These are phyloP conservation scores for Drosophila melanosoma DNA, from an alignment of 2,888 invertebrate genomes.

Conservation along the genomic window DNA sequence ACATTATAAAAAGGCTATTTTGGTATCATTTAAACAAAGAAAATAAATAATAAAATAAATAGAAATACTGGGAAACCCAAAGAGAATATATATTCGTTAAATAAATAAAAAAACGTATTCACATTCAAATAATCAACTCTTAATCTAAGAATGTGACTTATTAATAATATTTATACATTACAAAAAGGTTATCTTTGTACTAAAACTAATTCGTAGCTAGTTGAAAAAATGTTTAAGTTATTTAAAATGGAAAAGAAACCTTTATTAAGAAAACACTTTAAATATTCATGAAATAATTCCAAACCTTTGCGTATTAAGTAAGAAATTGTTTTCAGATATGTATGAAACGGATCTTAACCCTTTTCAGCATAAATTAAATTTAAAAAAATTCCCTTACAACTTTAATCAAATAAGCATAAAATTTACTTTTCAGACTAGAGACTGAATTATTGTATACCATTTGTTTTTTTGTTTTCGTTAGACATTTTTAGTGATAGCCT, in stretches of 20 bases:
- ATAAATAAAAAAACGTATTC: too few relatives aligned
- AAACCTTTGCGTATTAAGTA: background rate
- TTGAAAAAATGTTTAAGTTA: background rate
- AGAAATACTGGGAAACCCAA: too few relatives aligned
- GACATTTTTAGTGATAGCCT: background rate
- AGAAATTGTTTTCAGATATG: background rate
- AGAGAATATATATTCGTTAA: too few relatives aligned
- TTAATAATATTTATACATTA: too few relatives aligned
- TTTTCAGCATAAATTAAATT: background rate
- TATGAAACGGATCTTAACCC: background rate
- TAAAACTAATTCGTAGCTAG: background rate
- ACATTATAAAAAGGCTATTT: too few relatives aligned
- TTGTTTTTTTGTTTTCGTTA: background rate
- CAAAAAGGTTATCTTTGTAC: too few relatives aligned
- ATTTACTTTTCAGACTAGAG: background rate
- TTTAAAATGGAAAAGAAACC: background rate
- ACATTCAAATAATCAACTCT: background rate
- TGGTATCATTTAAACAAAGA: too few relatives aligned
- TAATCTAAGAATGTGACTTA: too few relatives aligned
- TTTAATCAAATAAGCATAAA: background rate
- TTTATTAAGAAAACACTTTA: background rate
- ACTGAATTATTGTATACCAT: background rate
- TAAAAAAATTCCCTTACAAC: background rate
- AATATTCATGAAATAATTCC: background rate
- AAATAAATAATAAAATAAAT: too few relatives aligned